A percentile compares a stretch with the other conserved stretches of the same genome.
Conservation (phyloP, 2,113 vertebrate genomes). For the Phocoena sinus region DNA sequence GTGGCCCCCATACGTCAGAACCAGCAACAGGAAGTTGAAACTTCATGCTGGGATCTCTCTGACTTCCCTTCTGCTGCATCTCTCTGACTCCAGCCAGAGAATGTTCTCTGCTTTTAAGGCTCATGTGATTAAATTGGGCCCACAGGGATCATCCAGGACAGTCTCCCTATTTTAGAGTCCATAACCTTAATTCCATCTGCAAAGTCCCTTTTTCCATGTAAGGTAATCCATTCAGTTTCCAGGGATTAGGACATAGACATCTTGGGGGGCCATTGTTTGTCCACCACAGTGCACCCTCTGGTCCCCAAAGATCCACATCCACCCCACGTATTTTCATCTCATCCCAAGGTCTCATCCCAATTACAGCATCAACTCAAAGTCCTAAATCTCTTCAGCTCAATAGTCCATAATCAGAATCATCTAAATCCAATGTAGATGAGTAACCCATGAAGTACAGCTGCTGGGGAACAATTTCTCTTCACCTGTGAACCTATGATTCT, state of each 20-base stretch:
- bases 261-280: not conserved
- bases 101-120: not conserved
- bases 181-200: not conserved
- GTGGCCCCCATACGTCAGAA: not conserved
- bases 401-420: not conserved
- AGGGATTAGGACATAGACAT: not conserved
- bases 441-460: not conserved
- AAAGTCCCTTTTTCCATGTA: not conserved
- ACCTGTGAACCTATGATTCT: not conserved
- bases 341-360: not conserved
- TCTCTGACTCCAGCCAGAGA: not conserved
- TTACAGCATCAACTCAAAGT: not conserved
- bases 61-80: not conserved
- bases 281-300: not conserved
- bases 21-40: accelerated
- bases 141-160: not conserved
- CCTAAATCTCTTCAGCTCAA: not conserved
- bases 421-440: not conserved
- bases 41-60: not conserved
- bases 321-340: not conserved
- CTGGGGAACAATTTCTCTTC: too few relatives aligned
- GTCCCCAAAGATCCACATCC: not conserved
- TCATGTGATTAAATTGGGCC: not conserved
- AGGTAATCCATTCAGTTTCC: not conserved
- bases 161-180: not conserved